Evolutionary conservation across 2,888 invertebrate genomes (phyloP), one percentile per base, ranked within the genome.

Genomic region (Meliscaeva auricollis): DNA sequence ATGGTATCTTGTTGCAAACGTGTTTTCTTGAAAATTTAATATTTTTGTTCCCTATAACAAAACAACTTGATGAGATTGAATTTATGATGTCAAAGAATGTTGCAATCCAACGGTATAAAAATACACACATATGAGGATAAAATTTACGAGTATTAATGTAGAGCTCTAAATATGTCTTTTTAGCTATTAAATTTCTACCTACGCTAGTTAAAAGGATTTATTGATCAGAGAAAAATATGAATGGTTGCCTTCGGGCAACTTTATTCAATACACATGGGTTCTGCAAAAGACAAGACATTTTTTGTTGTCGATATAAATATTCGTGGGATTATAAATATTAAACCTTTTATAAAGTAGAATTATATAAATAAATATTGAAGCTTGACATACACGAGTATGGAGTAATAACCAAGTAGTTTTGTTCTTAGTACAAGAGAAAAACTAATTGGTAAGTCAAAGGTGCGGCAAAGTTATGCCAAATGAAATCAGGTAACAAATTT

Each of bases 181-280:
- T 30, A 30, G 0, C 26, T 32, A n/a, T 15, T 32, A 17, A 54
- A 5, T 30, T 54, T 32, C 15, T 32, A 32, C 54, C 54, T 17
- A 54, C 54, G 4, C 15, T n/a, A 4, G 1, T 4, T 54, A 0
- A 4, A 52, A 15, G 3, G n/a, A 52, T 32, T 30, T n/a, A n/a
- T n/a, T n/a, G n/a, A n/a, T n/a, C n/a, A n/a, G n/a, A n/a, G n/a
- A n/a, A n/a, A n/a, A n/a, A n/a, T n/a, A n/a, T n/a, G n/a, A n/a
- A n/a, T n/a, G n/a, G n/a, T n/a, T n/a, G n/a, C n/a, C n/a, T n/a
- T n/a, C n/a, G 30, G 15, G 9, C 7, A 54, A 15, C 30, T 30
- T 15, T n/a, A 30, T 54, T 54, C 32, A 54, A 54, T 54, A 32
- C 30, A 32, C 30, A 54, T 32, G 30, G 30, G 30, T 9, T 54